phyloP scores from a whole-genome alignment of 2,797 vertebrate species.

The Spondyliosoma cantharus region DNA sequence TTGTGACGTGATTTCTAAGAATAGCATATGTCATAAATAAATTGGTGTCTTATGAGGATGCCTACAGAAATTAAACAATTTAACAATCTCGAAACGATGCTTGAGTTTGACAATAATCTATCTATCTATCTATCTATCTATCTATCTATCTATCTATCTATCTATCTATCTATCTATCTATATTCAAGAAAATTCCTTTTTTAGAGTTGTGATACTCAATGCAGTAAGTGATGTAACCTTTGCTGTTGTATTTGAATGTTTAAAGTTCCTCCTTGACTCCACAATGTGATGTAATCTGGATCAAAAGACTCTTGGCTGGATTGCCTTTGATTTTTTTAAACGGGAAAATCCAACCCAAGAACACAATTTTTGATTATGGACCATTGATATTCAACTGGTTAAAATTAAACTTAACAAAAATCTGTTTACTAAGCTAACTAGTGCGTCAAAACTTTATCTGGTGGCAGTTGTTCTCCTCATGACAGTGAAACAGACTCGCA shows the following conservation, averaged over 20 bases:
- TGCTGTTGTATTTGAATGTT: constrained; percentile 36
- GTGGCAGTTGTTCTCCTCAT: neutral
- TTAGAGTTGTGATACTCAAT: neutral
- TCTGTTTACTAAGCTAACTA: neutral
- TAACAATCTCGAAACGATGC: too few relatives aligned
- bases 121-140: constrained; percentile 10
- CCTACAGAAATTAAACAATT: too few relatives aligned
- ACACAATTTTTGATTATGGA: neutral
- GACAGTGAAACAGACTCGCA: neutral
- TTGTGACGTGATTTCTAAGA: neutral
- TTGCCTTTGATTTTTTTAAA: constrained; percentile 9
- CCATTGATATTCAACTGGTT: neutral
- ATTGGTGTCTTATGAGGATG: neutral
- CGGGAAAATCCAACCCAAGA: constrained; percentile 16
- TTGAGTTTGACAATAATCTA: neutral
- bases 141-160: neutral
- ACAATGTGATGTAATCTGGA: constrained; percentile 51
- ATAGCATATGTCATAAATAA: neutral
- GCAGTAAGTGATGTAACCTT: constrained; percentile 42
- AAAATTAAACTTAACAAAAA: neutral
- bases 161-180: constrained; percentile 3
- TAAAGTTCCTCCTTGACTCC: constrained; percentile 28
- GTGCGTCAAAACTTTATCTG: neutral
- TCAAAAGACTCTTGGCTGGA: constrained; percentile 23
- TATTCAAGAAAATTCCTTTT: neutral